Percentiles rank a stretch among this genome's conserved stretches.
Evolutionary conservation across 2,797 vertebrate species (phyloP).

Genomic region (Gallinago stenura): DNA sequence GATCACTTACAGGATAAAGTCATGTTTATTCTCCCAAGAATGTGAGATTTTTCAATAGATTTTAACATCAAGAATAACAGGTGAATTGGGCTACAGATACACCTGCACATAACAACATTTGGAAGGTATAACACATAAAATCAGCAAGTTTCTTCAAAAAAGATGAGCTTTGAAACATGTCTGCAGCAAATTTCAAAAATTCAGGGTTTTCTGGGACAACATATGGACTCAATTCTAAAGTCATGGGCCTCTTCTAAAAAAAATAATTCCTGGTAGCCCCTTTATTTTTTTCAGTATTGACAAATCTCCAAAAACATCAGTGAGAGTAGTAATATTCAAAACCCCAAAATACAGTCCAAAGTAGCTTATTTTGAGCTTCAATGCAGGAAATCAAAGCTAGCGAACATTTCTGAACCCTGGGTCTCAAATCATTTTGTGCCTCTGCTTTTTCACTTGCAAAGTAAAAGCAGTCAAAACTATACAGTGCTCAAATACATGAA

Average conservation of each 20-base stretch:
- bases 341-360: background rate
- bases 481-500: background rate
- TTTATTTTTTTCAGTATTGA: background rate
- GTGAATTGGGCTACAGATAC: background rate
- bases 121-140: background rate
- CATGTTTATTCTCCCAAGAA: background rate
- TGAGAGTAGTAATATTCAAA: background rate
- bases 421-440: background rate
- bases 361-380: background rate
- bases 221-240: background rate
- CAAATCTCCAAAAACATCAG: background rate
- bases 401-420: rapidly evolving
- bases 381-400: background rate
- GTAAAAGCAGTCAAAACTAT: background rate
- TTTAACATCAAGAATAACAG: background rate
- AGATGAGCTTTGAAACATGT: background rate
- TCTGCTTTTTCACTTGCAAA: background rate
- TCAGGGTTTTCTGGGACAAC: background rate
- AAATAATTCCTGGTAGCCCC: background rate
- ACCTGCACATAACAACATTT: background rate
- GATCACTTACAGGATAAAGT: slow-evolving; percentile 4
- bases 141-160: background rate
- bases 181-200: background rate
- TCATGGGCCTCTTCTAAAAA: background rate
- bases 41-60: background rate